Evolutionary conservation across 2,113 vertebrate species (phyloP), one percentile per base, ranked within the genome.

Genomic region (Cyanoderma ruficeps): DNA sequence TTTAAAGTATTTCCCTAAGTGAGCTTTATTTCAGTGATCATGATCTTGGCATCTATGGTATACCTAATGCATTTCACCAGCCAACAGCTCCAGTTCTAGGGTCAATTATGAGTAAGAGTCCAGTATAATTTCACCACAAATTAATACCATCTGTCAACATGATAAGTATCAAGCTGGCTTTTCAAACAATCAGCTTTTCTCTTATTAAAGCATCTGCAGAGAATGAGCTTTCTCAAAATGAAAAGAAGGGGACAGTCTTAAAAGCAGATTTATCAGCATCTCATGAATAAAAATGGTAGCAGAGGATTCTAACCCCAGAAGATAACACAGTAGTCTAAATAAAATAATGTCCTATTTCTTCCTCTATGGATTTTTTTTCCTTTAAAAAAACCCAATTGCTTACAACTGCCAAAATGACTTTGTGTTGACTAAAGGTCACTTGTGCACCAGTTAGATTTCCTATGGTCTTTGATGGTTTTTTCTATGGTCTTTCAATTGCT

Each of bases 61-160:
- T 11, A 69, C 20, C n/a, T 79, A 83, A 72, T 57, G 22, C 22
- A n/a, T 79, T 93, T 94, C 50, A 7, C 31, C 81, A 91, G 87
- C 57, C 60, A 46, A 56, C 68, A 89, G 6, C 13, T 83, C 25
- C 71, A 31, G 56, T 69, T 78, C 27, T 74, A 60, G 25, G 53
- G 42, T 83, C 33, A 74, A 78, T 84, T 89, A 90, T 59, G 81
- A 84, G n/a, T 49, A 94, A 84, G 19, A 59, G 21, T 65, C 37
- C 30, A 67, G 30, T 37, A 69, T 76, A 87, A 56, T 65, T 80
- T 59, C 47, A 87, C 53, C 75, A 74, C 69, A 83, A 90, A 96
- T 94, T 94, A 94, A 87, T 82, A 79, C 47, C 30, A 70, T 83
- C 65, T 94, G 69, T 89, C 84, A 95, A 71, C 67, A 35, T 39